Evolutionary conservation across 2,113 vertebrate species (phyloP), one percentile per base, ranked within the genome.

Genomic region (Petroica traversi): DNA sequence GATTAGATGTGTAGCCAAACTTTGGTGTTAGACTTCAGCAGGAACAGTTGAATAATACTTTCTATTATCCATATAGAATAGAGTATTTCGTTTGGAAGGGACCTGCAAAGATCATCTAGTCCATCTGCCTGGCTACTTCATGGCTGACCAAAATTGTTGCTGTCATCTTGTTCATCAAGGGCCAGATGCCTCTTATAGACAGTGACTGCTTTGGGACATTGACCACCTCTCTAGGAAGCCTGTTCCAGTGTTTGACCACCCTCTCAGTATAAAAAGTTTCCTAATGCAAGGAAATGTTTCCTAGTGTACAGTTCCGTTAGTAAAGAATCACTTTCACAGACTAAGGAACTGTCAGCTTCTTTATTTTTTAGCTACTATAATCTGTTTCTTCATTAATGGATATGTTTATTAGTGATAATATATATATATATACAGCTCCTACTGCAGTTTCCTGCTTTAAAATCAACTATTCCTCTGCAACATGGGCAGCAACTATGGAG

Each of bases 41-140:
- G n/a, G 15, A 72, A 19, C 23, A 41, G 36, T 43, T 4, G 3
- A 12, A 14, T 51, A 55, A 14, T 51, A 20, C 14, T 8, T 81
- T 57, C 4, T 41, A 0, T 63, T 94, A 26, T 25, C 9, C 13
- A 2, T 48, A 5, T 55, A 28, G 49, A 51, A 51, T 13, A 86
- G n/a, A 73, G 2, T 76, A 15, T 71, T 73, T 67, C 5, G 19
- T 36, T 75, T 88, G 54, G 52, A 71, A 72, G 61, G 19, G 41
- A 36, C 23, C 8, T 79, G 12, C 38, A 63, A 0, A 0, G 1
- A 5, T 52, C 14, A 31, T 33, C 29, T 61, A 11, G 45, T 76
- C 45, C 13, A 63, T 24, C 58, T 91, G 26, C 22, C 31, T 81
- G 45, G 40, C 8, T 4, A 5, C 8, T 71, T 75, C 10, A 24